phyloP scores from a whole-genome alignment of 2,797 vertebrate species.

The Leptodactylus fallax region DNA sequence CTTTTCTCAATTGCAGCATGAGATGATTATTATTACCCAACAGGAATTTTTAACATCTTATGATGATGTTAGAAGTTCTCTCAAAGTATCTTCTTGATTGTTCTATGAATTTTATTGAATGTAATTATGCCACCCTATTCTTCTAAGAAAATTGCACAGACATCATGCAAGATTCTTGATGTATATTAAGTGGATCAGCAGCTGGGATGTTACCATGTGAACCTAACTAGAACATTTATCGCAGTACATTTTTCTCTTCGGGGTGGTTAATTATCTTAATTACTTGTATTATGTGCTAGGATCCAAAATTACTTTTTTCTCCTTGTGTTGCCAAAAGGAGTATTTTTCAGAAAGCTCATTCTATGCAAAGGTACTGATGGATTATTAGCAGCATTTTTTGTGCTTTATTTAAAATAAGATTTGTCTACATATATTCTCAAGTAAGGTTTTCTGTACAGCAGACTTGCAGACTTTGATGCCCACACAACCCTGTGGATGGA shows the following conservation, averaged over 20 bases:
- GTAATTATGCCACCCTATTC: background rate
- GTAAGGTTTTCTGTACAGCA: background rate
- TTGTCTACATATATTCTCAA: background rate
- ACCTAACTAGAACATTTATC: constrained; percentile 80
- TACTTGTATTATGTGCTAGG: constrained; percentile 86
- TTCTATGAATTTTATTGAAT: rapidly evolving
- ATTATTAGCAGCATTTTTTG: background rate
- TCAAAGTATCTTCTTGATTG: background rate
- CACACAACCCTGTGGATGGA: background rate
- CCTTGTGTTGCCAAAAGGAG: constrained; percentile 80
- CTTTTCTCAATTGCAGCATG: constrained; percentile 46
- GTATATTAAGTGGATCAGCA: constrained; percentile 76
- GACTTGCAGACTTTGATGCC: background rate
- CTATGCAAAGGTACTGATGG: constrained; percentile 66
- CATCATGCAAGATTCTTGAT: constrained; percentile 58
- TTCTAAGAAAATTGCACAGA: background rate
- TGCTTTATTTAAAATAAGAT: background rate
- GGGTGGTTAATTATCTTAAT: constrained; percentile 87
- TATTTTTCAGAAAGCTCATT: constrained; percentile 68
- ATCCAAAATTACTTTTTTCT: constrained; percentile 83
- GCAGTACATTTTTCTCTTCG: constrained; percentile 82
- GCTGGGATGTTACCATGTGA: constrained; percentile 75
- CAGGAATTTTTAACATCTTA: constrained; percentile 49
- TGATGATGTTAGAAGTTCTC: background rate
- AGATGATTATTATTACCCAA: constrained; percentile 60